Percentiles rank a stretch among this genome's conserved stretches.
Evolutionary conservation across 2,888 invertebrate genomes (phyloP).

Genomic region (Eumacrocentrus americanus): DNA sequence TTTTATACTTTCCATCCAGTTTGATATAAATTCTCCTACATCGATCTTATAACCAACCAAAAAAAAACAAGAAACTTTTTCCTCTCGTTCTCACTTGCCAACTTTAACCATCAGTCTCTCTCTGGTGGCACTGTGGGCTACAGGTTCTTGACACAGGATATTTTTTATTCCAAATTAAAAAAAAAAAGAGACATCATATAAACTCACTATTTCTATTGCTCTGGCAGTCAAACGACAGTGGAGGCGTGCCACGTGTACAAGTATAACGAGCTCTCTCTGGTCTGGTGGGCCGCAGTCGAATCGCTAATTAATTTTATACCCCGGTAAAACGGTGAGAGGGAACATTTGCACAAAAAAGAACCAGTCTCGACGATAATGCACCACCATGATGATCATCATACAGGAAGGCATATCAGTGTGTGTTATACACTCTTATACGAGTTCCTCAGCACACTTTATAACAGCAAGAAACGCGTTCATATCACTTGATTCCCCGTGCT

Average conservation of each 20-base stretch:
- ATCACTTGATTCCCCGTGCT: background rate
- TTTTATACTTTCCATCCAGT: background rate
- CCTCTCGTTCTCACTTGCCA: conserved; percentile 5
- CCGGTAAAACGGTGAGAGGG: conserved; percentile 41
- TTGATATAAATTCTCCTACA: conserved; percentile 1
- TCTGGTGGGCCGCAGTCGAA: conserved; percentile 29
- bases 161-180: background rate
- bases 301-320: conserved; percentile 52
- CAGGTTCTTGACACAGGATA: conserved; percentile 4
- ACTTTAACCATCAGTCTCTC: conserved; percentile 3
- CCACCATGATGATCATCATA: background rate
- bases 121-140: too few species aligned
- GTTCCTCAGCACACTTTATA: too few species aligned
- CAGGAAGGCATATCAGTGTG: too few species aligned
- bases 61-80: background rate
- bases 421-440: too few species aligned
- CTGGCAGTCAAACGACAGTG: too few species aligned
- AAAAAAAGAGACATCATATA: conserved; percentile 11
- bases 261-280: conserved; percentile 40
- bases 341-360: background rate
- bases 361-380: background rate
- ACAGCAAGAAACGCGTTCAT: conserved; percentile 34
- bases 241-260: conserved; percentile 31
- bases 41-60: background rate
- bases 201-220: too few species aligned